Conservation (phyloP, 2,888 invertebrate genomes). For the Trichopria drosophilae region DNA sequence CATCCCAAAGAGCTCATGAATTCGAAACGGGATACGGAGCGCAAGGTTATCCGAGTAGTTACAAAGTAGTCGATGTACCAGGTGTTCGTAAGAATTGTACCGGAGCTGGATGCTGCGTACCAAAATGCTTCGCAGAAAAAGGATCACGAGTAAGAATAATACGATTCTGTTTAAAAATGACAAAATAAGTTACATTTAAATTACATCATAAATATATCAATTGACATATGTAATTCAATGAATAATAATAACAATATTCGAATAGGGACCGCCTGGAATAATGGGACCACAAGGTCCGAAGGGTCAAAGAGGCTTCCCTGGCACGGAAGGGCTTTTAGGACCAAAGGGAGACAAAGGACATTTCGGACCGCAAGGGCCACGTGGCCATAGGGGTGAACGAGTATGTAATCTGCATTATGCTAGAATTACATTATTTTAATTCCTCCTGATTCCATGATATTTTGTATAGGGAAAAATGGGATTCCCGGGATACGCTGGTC, state of each 20-base stretch:
- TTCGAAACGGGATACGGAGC: slow-evolving; percentile 35
- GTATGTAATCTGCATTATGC: slow-evolving; percentile 44
- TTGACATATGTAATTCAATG: not conserved
- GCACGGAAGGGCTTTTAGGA: slow-evolving; percentile 82
- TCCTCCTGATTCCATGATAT: not conserved
- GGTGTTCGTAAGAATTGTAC: slow-evolving; percentile 64
- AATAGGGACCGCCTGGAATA: slow-evolving; percentile 73
- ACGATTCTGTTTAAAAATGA: not conserved
- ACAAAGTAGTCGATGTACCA: slow-evolving; percentile 60
- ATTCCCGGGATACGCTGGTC: slow-evolving; percentile 82
- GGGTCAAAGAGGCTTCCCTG: slow-evolving; percentile 80
- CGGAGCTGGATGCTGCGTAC: slow-evolving; percentile 72
- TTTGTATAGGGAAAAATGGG: slow-evolving; percentile 73
- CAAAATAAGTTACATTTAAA: not conserved
- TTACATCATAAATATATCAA: too few relatives aligned
- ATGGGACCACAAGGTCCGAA: slow-evolving; percentile 73
- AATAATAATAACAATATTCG: not conserved
- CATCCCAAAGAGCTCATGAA: too few relatives aligned
- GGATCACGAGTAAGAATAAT: slow-evolving; percentile 70
- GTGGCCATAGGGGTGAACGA: slow-evolving; percentile 82
- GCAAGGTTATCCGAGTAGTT: slow-evolving; percentile 57
- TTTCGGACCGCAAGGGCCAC: slow-evolving; percentile 77
- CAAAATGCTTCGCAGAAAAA: slow-evolving; percentile 88
- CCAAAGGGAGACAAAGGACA: slow-evolving; percentile 89
- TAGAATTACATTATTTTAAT: not conserved